Percentiles rank a stretch among this genome's conserved stretches.
Evolutionary conservation across 2,888 invertebrate genomes (phyloP).

Genomic region (Cataglyphis altisquamis): DNA sequence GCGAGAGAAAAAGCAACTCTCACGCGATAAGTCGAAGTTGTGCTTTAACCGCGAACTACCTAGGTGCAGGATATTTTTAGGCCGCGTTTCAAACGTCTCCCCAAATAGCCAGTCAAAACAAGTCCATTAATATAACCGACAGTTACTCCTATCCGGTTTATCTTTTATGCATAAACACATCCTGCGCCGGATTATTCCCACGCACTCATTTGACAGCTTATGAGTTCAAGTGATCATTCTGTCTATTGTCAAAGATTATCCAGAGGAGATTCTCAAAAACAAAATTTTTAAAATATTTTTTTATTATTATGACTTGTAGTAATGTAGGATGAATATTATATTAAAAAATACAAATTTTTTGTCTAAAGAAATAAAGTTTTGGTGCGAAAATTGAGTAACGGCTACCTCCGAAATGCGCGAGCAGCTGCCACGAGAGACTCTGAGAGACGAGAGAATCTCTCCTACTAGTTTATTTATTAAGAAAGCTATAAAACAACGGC

Average conservation of each 20-base stretch:
- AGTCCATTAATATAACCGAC: slow-evolving; percentile 70
- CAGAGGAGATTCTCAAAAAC: neutral
- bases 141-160: slow-evolving; percentile 54
- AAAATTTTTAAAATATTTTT: neutral
- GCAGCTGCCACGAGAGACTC: neutral
- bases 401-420: neutral
- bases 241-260: neutral
- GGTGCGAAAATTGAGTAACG: neutral
- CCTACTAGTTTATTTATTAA: slow-evolving; percentile 36
- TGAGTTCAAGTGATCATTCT: slow-evolving; percentile 8
- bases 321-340: neutral
- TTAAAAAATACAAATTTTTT: neutral
- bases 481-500: slow-evolving; percentile 1
- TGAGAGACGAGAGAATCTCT: neutral
- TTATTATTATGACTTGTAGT: neutral
- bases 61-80: slow-evolving; percentile 68
- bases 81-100: slow-evolving; percentile 56
- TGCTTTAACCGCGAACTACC: slow-evolving; percentile 47
- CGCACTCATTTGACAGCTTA: slow-evolving; percentile 16
- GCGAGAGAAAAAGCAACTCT: slow-evolving; percentile 14
- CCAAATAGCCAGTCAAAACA: slow-evolving; percentile 72
- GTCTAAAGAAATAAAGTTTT: neutral
- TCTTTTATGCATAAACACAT: slow-evolving; percentile 49
- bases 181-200: slow-evolving; percentile 33
- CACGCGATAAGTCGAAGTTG: slow-evolving; percentile 29